Percentiles rank a stretch among this genome's conserved stretches.
These are phyloP conservation scores for Psylliodes chrysocephalus DNA, from an alignment of 2,888 invertebrate genomes.

Conservation along the genomic window DNA sequence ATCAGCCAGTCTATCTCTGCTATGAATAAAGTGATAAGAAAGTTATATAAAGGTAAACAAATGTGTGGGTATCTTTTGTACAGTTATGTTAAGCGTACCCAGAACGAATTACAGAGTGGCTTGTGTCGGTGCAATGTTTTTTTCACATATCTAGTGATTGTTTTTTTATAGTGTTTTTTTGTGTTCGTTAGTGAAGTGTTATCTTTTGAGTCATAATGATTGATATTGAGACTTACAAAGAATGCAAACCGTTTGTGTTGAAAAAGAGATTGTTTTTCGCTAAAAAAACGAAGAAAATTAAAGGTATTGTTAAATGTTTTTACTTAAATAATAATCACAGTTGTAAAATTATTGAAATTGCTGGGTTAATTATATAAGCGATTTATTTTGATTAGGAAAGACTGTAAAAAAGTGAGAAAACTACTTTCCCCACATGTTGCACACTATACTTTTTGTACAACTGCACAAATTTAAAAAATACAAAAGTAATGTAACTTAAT, in stretches of 20 bases:
- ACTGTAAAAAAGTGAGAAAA: too few relatives aligned
- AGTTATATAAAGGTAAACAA: slow-evolving; percentile 45
- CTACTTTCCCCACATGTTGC: too few relatives aligned
- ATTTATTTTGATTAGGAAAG: too few relatives aligned
- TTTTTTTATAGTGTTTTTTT: not conserved
- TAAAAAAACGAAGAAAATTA: not conserved
- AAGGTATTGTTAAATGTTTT: too few relatives aligned
- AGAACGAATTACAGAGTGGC: slow-evolving; percentile 5
- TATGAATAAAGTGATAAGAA: slow-evolving; percentile 43
- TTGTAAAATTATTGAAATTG: too few relatives aligned
- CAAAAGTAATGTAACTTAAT: too few relatives aligned
- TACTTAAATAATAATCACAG: too few relatives aligned
- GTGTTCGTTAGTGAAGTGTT: not conserved
- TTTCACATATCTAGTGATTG: not conserved
- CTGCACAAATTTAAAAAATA: too few relatives aligned
- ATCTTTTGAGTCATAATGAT: not conserved
- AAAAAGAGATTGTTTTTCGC: slow-evolving; percentile 8
- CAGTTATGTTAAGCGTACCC: slow-evolving; percentile 27
- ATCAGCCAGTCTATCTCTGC: slow-evolving; percentile 27
- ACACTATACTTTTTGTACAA: too few relatives aligned
- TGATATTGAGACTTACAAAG: not conserved
- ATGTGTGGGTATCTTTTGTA: slow-evolving; percentile 29
- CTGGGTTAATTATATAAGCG: too few relatives aligned
- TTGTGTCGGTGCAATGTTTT: not conserved
- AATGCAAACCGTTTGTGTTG: slow-evolving; percentile 2